Base-by-base conservation (phyloP, 2,113 vertebrate species). In the Chaetops frenatus region DNA sequence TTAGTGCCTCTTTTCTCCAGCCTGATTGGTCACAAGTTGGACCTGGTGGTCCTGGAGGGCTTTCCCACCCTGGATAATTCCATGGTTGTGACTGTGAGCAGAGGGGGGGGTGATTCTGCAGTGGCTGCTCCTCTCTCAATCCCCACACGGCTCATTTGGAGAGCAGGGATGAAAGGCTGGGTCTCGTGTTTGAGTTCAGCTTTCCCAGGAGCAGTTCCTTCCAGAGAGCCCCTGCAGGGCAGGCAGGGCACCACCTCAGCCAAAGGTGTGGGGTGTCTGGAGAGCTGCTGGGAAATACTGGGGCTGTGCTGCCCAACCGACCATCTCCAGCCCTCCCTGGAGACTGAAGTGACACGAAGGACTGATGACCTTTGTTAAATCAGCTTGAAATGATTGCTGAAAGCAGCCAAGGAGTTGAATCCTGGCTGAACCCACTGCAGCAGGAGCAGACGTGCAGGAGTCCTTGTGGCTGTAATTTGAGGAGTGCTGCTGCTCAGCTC, bases 71-170 rank as follows among this genome's bases (percentile, higher is more conserved):
- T 8, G 38, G 62, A 14, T 15, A 4, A 31, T 18, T 25, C 53
- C 53, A 4, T 9, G n/a, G 21, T 7, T 38, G 15, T 60, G 78
- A 5, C 33, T 53, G 38, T 19, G 24, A 45, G 53, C 38, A 22
- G 29, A 35, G n/a, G 5, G 6, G 29, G 42, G 44, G 22, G 10
- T 12, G 28, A 5, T 28, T 47, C 20, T 45, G 17, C 35, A 36
- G 56, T 3, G 56, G 9, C 65, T 0, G 0, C 13, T 78, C 64
- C 60, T 84, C 42, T 35, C 27, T 35, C 0, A 0, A 1, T 33
- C 10, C 15, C 48, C 24, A 0, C 21, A 1, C 2, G 7, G 38
- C 17, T 66, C 7, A 1, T 28, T 40, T 36, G 70, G 54, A 62
- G 77, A 35, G 47, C 47, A 64, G 70, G 11, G 31, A 22, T 25